Percentiles rank a stretch among this genome's conserved stretches.
phyloP scores from a whole-genome alignment of 2,888 invertebrate genomes.

The Branchellion lobata region DNA sequence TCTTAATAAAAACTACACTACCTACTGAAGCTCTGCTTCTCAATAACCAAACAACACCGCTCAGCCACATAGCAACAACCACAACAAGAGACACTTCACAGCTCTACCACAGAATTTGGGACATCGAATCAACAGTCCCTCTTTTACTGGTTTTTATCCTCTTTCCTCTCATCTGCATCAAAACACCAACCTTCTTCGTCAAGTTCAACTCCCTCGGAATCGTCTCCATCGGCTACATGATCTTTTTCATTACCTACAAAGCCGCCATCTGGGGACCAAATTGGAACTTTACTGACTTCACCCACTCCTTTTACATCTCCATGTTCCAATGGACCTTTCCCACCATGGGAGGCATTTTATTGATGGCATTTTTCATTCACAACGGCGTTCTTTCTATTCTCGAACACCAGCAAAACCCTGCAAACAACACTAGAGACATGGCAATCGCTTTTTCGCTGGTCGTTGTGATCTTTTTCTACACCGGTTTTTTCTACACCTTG shows the following conservation, averaged over 20 bases:
- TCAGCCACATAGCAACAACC: not conserved
- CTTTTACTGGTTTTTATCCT: conserved; percentile 75
- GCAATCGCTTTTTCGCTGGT: not conserved
- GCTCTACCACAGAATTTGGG: conserved; percentile 69
- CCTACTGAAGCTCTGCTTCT: too few relatives aligned
- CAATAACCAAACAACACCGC: too few relatives aligned
- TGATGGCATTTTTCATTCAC: conserved; percentile 86
- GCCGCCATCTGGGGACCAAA: conserved; percentile 76
- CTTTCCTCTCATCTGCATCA: conserved; percentile 80
- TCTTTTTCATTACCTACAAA: conserved; percentile 76
- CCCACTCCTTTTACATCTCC: not conserved
- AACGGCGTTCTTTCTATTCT: conserved; percentile 85
- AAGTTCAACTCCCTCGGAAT: conserved; percentile 88
- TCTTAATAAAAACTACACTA: too few relatives aligned
- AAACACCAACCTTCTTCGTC: conserved; percentile 84
- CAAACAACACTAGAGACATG: conserved; percentile 69
- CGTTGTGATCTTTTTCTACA: not conserved
- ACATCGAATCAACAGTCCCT: conserved; percentile 77
- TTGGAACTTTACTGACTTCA: conserved; percentile 64
- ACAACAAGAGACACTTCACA: not conserved
- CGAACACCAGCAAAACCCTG: conserved; percentile 77
- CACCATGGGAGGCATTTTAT: conserved; percentile 66
- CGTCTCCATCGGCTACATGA: conserved; percentile 76
- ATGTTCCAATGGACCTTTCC: conserved; percentile 61
- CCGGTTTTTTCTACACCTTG: not conserved